Evolutionary conservation across 2,888 invertebrate species (phyloP).

Genomic region (Ormyrus thymus): DNA sequence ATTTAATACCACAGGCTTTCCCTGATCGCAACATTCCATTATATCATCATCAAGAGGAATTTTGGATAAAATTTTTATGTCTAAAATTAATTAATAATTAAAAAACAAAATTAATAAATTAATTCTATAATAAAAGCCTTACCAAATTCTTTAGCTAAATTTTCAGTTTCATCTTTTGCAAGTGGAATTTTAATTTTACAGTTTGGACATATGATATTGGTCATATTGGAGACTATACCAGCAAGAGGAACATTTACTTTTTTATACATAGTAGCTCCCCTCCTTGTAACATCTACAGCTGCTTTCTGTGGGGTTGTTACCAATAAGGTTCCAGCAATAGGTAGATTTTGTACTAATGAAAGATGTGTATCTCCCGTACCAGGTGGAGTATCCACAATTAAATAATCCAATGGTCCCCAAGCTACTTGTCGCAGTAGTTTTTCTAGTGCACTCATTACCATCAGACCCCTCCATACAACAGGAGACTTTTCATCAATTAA

Average conservation of each 20-base stretch:
- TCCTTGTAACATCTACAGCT: slow-evolving; percentile 88
- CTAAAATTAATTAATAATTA: slow-evolving; percentile 61
- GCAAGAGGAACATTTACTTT: slow-evolving; percentile 88
- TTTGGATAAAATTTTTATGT: slow-evolving; percentile 80
- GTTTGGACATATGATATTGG: slow-evolving; percentile 84
- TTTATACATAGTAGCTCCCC: slow-evolving; percentile 92
- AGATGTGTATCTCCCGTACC: slow-evolving; percentile 97
- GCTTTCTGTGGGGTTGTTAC: slow-evolving; percentile 95
- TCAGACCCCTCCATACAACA: slow-evolving; percentile 95
- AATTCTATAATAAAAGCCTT: slow-evolving; percentile 53
- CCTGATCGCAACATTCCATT: slow-evolving; percentile 82
- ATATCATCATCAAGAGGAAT: slow-evolving; percentile 85
- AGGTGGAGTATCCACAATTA: slow-evolving; percentile 96
- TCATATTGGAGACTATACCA: slow-evolving; percentile 96
- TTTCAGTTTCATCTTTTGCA: slow-evolving; percentile 82
- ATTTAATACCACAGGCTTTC: slow-evolving; percentile 84
- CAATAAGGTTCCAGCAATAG: slow-evolving; percentile 89
- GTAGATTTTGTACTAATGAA: slow-evolving; percentile 91
- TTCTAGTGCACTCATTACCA: slow-evolving; percentile 97
- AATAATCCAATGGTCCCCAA: slow-evolving; percentile 91
- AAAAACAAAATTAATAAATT: slow-evolving; percentile 14
- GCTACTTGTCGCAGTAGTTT: slow-evolving; percentile 89
- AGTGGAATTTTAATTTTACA: slow-evolving; percentile 85
- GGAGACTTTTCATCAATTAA: slow-evolving; percentile 89
- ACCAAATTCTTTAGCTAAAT: slow-evolving; percentile 81